phyloP scores from a whole-genome alignment of 1,140 invertebrate genomes.

The Pogonognathellus flavescens region DNA sequence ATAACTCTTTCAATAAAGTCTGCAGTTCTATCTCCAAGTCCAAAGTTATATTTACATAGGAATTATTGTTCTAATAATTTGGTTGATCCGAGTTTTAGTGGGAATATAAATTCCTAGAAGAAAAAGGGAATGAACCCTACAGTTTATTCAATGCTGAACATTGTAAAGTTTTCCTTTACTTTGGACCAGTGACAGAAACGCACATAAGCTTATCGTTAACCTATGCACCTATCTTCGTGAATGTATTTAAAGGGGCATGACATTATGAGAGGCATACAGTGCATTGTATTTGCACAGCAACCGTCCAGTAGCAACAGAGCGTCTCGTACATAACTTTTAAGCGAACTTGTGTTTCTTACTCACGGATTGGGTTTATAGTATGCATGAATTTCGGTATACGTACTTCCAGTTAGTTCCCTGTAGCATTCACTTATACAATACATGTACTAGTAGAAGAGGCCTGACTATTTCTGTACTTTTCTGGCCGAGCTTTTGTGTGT shows the following conservation, averaged over 20 bases:
- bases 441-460: no score
- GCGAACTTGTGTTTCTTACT: neutral
- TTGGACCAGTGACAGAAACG: slow-evolving; percentile 30
- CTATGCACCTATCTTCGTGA: neutral
- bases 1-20: neutral
- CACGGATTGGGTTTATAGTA: no score
- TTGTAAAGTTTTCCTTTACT: neutral
- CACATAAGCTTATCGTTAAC: neutral
- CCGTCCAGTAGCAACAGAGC: neutral
- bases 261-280: neutral
- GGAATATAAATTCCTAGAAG: neutral
- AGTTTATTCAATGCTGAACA: neutral
- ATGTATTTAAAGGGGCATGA: neutral
- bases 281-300: neutral
- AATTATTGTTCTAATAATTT: neutral
- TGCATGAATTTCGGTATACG: no score
- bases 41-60: neutral
- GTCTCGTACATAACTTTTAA: no score
- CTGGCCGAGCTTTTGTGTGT: no score
- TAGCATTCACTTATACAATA: no score
- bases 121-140: neutral
- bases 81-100: neutral
- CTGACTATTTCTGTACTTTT: no score
- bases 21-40: no score
- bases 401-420: no score